These are phyloP conservation scores for Tinamus guttatus DNA, from an alignment of 2,113 vertebrate species.

Conservation along the genomic window DNA sequence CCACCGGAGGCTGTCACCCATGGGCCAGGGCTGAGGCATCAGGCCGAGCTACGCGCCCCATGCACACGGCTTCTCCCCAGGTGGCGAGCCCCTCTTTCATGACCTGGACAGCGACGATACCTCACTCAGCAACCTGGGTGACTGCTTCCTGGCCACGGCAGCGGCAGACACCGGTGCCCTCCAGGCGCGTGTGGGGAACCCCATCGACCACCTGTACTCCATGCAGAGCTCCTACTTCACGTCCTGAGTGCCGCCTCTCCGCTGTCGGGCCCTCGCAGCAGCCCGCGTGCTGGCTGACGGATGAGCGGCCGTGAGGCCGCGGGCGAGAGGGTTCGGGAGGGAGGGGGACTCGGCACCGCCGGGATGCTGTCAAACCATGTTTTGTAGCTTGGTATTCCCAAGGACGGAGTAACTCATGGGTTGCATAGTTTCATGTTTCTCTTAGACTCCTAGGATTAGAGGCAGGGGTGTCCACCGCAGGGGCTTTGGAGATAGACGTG, in stretches of 20 bases:
- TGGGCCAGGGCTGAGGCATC: too few species aligned
- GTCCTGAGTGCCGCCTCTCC: conserved; percentile 80
- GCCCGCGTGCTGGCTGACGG: too few species aligned
- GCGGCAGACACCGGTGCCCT: conserved; percentile 83
- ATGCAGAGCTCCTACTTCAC: conserved; percentile 99
- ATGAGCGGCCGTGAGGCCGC: neutral
- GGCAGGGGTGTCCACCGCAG: conserved; percentile 52
- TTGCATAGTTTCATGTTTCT: conserved; percentile 78
- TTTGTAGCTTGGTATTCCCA: conserved; percentile 75
- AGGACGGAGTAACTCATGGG: conserved; percentile 72
- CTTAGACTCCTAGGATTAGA: conserved; percentile 79
- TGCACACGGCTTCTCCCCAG: conserved; percentile 65
- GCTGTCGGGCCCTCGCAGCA: neutral
- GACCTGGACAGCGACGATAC: conserved; percentile 87
- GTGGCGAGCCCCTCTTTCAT: conserved; percentile 87
- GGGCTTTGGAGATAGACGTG: conserved; percentile 68
- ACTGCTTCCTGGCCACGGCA: conserved; percentile 85
- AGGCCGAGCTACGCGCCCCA: too few species aligned
- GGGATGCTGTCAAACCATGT: conserved; percentile 52
- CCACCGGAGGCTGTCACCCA: too few species aligned
- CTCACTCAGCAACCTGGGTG: conserved; percentile 85
- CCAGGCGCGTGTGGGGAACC: conserved; percentile 87
- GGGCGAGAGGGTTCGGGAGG: neutral
- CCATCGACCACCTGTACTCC: conserved; percentile 96
- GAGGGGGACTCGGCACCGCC: conserved; percentile 24